Conservation (phyloP, 2,888 invertebrate species). For the Holacanthella duospinosa region DNA sequence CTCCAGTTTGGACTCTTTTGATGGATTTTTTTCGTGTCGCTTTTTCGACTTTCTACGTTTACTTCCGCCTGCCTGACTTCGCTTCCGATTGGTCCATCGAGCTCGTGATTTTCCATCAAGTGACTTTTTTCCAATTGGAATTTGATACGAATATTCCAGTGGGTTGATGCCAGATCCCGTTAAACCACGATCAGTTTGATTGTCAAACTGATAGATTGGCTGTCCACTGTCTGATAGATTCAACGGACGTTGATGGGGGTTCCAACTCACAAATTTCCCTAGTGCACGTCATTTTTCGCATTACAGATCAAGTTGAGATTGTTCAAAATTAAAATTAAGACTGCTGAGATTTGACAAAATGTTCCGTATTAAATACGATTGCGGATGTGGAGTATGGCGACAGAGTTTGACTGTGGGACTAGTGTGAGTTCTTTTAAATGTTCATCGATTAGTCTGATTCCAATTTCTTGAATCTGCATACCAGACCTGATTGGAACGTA, state of each 20-base stretch:
- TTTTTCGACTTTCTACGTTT: neutral
- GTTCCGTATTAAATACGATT: neutral
- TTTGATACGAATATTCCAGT: neutral
- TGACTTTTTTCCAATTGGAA: neutral
- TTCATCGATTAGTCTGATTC: neutral
- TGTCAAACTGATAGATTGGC: neutral
- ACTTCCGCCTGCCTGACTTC: neutral
- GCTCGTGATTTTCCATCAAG: neutral
- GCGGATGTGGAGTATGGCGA: neutral
- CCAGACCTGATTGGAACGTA: neutral
- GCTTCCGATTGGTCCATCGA: too few relatives aligned
- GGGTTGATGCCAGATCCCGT: neutral
- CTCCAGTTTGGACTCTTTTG: neutral
- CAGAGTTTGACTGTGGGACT: neutral
- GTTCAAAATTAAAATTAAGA: neutral
- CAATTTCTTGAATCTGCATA: neutral
- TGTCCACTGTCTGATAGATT: neutral
- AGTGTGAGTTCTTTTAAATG: neutral
- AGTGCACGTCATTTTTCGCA: neutral
- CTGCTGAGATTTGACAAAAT: neutral
- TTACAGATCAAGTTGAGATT: neutral
- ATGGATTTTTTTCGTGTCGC: neutral
- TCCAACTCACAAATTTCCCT: neutral
- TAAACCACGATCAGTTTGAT: neutral
- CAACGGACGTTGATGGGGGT: neutral